phyloP scores from a whole-genome alignment of 2,888 invertebrate species.

The Theretra japonica region DNA sequence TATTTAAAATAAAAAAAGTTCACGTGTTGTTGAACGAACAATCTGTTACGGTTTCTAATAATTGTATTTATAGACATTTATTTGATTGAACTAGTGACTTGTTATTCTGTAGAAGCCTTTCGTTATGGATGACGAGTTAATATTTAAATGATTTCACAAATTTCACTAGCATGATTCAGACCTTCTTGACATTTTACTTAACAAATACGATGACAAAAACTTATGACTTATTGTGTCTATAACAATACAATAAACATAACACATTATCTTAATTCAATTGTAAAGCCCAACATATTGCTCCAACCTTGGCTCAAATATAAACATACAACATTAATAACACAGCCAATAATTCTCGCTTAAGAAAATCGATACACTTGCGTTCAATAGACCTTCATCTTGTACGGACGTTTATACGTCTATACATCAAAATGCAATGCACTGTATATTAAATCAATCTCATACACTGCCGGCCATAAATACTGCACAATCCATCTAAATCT shows the following conservation, averaged over 20 bases:
- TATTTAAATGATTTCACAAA: no score
- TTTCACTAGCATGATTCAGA: no score
- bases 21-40: no score
- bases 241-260: background rate
- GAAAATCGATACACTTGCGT: conserved; percentile 22
- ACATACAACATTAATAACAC: conserved; percentile 10
- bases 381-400: conserved; percentile 25
- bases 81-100: no score
- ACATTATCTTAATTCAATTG: background rate
- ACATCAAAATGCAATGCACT: conserved; percentile 25
- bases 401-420: conserved; percentile 23
- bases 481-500: conserved; percentile 54
- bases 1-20: no score
- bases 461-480: conserved; percentile 30
- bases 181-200: no score
- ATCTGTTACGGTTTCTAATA: no score
- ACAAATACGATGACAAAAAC: background rate
- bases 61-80: no score
- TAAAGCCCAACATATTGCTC: background rate
- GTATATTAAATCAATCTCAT: conserved; percentile 27
- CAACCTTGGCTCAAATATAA: conserved; percentile 1
- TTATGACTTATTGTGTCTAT: background rate
- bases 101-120: no score
- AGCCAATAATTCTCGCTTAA: conserved; percentile 12
- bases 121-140: no score